A percentile compares a stretch with the other conserved stretches of the same genome.
Evolutionary conservation across 2,113 vertebrate species (phyloP).

Genomic region (Coracopsis vasa): DNA sequence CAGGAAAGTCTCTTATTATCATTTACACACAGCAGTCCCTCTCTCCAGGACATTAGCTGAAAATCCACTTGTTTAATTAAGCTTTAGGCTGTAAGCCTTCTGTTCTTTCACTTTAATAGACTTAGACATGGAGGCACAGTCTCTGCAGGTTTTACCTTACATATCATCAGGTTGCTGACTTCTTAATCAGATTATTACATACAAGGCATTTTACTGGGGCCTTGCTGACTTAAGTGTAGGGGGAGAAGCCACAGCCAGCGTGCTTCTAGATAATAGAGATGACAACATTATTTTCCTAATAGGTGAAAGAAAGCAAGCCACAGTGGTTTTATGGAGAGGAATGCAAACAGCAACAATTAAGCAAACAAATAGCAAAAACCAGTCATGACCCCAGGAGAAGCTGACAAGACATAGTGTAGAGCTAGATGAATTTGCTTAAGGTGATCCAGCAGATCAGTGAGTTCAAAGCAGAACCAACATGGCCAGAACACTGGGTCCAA

Average conservation of each 20-base stretch:
- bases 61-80: slow-evolving; percentile 58
- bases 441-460: background rate
- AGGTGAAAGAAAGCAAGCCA: background rate
- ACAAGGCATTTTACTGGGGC: background rate
- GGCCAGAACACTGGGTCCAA: too few relatives aligned
- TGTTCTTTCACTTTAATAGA: slow-evolving; percentile 4
- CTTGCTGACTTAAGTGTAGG: background rate
- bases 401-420: background rate
- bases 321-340: background rate
- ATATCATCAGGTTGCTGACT: background rate
- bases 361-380: background rate
- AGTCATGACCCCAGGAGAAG: background rate
- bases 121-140: background rate
- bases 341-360: background rate
- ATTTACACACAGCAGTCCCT: background rate
- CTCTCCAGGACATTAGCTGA: slow-evolving; percentile 5
- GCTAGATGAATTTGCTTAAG: background rate
- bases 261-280: background rate
- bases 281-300: background rate
- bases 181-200: background rate
- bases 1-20: background rate
- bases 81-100: slow-evolving; percentile 18
- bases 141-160: slow-evolving; percentile 15
- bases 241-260: background rate
- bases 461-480: background rate